These are phyloP conservation scores for Ceyx melanurus DNA, from an alignment of 2,113 vertebrate species.

Conservation along the genomic window DNA sequence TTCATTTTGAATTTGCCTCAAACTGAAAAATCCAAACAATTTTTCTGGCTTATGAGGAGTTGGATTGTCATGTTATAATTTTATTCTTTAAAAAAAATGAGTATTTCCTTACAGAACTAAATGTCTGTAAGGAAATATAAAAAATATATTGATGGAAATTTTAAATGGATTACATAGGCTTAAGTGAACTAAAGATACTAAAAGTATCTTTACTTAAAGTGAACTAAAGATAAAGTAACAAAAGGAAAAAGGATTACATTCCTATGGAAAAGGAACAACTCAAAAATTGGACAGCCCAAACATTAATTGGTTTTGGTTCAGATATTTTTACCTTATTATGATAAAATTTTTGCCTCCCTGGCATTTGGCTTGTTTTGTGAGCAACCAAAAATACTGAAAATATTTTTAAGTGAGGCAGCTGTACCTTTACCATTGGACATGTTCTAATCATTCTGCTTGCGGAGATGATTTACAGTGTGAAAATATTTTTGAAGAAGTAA, in stretches of 20 bases:
- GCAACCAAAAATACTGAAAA: background rate
- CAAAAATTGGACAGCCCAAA: background rate
- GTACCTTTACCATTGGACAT: background rate
- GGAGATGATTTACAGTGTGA: background rate
- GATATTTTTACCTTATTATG: background rate
- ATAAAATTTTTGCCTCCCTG: background rate
- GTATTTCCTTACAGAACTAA: background rate
- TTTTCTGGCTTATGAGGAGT: background rate
- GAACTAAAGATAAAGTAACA: background rate
- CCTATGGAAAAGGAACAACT: background rate
- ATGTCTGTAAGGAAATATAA: too few species aligned
- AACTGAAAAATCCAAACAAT: background rate
- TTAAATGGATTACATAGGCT: background rate
- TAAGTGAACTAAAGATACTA: background rate
- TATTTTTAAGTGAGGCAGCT: background rate
- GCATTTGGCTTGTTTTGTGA: background rate
- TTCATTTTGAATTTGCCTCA: background rate
- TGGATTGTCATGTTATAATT: background rate
- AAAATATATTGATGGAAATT: background rate
- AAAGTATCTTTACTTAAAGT: background rate
- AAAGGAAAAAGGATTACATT: background rate
- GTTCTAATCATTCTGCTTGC: background rate
- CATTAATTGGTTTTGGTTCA: background rate
- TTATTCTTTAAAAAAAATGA: background rate
- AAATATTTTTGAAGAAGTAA: background rate